phyloP scores from a whole-genome alignment of 2,113 vertebrate genomes.

The Ictalurus punctatus region DNA sequence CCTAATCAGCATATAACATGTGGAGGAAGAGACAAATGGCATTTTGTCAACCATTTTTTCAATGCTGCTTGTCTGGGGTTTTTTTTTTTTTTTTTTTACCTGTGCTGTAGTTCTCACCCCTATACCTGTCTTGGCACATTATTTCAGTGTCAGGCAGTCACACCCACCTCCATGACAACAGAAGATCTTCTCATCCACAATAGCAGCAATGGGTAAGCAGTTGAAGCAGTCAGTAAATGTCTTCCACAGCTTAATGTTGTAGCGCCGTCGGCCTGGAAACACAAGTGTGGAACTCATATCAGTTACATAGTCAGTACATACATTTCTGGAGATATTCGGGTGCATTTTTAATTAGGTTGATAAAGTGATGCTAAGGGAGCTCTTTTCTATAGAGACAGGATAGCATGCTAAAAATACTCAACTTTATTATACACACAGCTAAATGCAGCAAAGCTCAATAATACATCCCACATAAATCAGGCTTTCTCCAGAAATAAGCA shows the following conservation, averaged over 20 bases:
- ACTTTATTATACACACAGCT: background rate
- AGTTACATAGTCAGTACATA: background rate
- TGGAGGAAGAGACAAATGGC: no score
- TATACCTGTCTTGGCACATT: background rate
- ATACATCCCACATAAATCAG: background rate
- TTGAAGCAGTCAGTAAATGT: conserved; percentile 88
- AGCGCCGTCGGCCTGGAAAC: conserved; percentile 78
- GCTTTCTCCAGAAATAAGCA: background rate
- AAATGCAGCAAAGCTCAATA: background rate
- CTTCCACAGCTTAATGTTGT: conserved; percentile 88
- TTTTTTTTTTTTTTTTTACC: background rate
- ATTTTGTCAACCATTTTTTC: background rate
- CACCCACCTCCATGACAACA: conserved; percentile 82
- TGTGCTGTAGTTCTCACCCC: background rate
- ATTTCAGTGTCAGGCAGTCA: background rate
- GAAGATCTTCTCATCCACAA: conserved; percentile 86
- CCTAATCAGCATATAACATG: no score
- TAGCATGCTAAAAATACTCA: conserved; percentile 33
- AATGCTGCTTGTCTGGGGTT: background rate
- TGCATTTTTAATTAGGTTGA: background rate
- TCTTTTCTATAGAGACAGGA: conserved; percentile 12
- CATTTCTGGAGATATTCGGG: no score
- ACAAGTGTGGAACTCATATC: background rate
- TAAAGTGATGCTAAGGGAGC: background rate
- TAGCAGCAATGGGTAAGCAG: conserved; percentile 83